Conservation (phyloP, 2,888 invertebrate species). For the Nomada fabriciana region DNA sequence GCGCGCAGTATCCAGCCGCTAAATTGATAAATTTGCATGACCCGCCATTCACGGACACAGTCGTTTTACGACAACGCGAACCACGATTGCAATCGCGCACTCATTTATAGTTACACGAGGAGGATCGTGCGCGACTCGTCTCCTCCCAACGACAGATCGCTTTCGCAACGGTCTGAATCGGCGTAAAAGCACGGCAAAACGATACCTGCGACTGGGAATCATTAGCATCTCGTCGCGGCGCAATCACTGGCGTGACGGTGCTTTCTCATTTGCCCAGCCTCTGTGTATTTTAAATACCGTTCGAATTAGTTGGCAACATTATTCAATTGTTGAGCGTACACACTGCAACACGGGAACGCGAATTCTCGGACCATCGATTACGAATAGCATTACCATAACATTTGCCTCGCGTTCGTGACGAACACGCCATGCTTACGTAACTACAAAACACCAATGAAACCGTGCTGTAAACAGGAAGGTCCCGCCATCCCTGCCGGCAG, state of each 20-base stretch:
- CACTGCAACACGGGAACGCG: not conserved
- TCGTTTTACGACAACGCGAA: slow-evolving; percentile 31
- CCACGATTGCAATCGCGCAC: slow-evolving; percentile 4
- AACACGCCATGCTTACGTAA: slow-evolving; percentile 54
- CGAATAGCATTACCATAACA: slow-evolving; percentile 60
- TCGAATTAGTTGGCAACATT: not conserved
- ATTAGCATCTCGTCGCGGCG: too few relatives aligned
- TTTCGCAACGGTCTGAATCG: not conserved
- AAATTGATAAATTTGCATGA: slow-evolving; percentile 83
- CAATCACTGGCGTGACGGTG: not conserved
- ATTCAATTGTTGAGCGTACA: not conserved
- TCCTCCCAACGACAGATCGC: not conserved
- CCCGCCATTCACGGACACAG: slow-evolving; percentile 70
- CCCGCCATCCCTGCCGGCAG: not conserved
- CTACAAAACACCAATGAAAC: slow-evolving; percentile 26
- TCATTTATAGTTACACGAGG: slow-evolving; percentile 1
- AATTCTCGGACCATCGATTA: slow-evolving; percentile 9
- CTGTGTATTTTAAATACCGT: too few relatives aligned
- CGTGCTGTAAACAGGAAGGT: slow-evolving; percentile 15
- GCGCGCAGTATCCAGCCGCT: slow-evolving; percentile 74
- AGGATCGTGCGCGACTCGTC: slow-evolving; percentile 32
- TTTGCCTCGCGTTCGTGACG: slow-evolving; percentile 40
- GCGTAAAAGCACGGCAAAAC: not conserved
- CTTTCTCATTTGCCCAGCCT: too few relatives aligned
- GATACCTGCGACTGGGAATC: not conserved